Base-by-base conservation (phyloP, 2,888 invertebrate genomes). In the Lordiphosa andalusiaca region DNA sequence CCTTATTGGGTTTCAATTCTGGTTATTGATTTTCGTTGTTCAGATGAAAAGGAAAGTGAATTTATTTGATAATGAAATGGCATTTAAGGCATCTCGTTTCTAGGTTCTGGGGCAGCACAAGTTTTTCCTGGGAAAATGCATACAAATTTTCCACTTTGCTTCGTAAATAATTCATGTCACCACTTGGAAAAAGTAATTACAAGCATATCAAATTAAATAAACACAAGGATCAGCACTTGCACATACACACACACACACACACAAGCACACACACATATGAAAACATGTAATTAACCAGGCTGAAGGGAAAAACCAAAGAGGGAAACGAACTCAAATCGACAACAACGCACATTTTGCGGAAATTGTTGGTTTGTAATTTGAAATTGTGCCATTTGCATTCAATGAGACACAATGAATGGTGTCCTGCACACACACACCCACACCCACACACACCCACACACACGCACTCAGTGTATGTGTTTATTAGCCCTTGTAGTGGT, bases 301-400 rank as follows among this genome's bases (percentile, higher is more conserved):
- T 10, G 13, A 4, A 30, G 35, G 13, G 16, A 9, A 30, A 10
- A 25, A 36, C 30, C 65, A 57, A 57, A 59, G 53, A 57, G 53
- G 50, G 55, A 66, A 48, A 68, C 30, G 30, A 30, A 10, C 7
- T 30, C 30, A 61, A 65, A 58, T 63, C 55, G 51, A 64, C 60
- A 48, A 53, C 58, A 38, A 12, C 35, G 62, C 57, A 63, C 55
- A 71, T 73, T 76, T 73, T 57, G 64, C 64, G 71, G 73, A 75
- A 73, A 69, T 71, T 69, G 73, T 76, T 73, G 71, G 71, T 69
- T 75, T 78, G 60, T 72, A 78, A 67, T 75, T 75, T 71, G 57
- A 67, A 73, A 78, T 78, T 68, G 64, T 62, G 62, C 64, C 68
- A 70, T 78, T 76, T 78, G 70, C 70, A 70, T 72, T 74, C 66